phyloP scores from a whole-genome alignment of 2,797 vertebrate genomes.

The Catostomus latipinnis region DNA sequence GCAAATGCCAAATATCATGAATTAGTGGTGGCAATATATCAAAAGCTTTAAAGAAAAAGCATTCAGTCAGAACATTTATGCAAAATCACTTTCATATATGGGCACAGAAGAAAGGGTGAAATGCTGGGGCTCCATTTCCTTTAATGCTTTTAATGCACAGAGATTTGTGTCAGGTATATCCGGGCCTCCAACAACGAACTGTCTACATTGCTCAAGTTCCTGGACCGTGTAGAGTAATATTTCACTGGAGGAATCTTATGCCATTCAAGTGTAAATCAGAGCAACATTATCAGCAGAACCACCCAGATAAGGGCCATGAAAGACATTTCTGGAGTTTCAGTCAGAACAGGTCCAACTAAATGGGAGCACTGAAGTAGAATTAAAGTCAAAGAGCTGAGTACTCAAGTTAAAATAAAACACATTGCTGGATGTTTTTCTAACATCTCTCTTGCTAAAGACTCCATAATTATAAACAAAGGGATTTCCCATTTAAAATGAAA shows the following conservation, averaged over 20 bases:
- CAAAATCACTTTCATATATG: conserved; percentile 25
- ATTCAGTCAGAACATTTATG: conserved; percentile 31
- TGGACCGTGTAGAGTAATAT: conserved; percentile 58
- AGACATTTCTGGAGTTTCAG: conserved; percentile 58
- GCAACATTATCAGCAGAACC: conserved; percentile 53
- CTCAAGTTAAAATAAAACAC: not conserved
- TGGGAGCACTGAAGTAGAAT: conserved; percentile 28
- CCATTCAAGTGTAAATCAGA: conserved; percentile 65
- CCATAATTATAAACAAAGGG: no score
- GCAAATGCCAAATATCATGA: conserved; percentile 52
- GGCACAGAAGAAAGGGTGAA: conserved; percentile 22
- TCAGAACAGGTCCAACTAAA: conserved; percentile 38
- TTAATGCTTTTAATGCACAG: conserved; percentile 20
- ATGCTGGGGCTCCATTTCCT: conserved; percentile 25
- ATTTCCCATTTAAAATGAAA: no score
- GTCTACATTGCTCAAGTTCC: conserved; percentile 39
- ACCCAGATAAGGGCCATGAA: conserved; percentile 59
- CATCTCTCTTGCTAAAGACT: no score
- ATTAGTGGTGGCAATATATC: conserved; percentile 42
- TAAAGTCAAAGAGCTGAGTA: not conserved
- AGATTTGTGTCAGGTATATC: conserved; percentile 45
- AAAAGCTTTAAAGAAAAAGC: conserved; percentile 22
- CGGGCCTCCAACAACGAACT: conserved; percentile 46
- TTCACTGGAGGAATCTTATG: conserved; percentile 63
- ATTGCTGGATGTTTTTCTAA: no score